Base-by-base conservation (phyloP, 1,140 invertebrate genomes). In the Zophobas morio region DNA sequence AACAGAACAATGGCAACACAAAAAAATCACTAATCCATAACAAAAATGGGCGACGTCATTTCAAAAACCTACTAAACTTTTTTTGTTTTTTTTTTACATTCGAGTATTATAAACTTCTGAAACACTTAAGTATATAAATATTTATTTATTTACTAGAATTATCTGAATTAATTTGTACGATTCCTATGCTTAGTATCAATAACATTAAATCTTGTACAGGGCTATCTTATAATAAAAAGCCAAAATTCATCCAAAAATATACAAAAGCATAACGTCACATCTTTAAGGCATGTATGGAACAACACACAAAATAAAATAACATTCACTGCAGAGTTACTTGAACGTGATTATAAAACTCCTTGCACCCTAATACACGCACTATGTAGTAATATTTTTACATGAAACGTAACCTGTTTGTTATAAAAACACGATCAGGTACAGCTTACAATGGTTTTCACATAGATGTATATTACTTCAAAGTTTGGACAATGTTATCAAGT, bases 41-140 rank as follows among this genome's bases (percentile, higher is more conserved):
- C 20, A 20, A 20, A 20, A 20, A 20, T 20, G 20, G 20, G 20
- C 20, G 20, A 20, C 20, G 20, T 20, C 20, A 20, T 20, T 20
- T 20, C 20, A 20, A 20, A 20, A 20, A 20, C 20, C 20, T 20
- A 20, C 20, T 20, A 20, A 20, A 20, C 20, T 20, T 20, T 20
- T 20, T 20, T 20, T 20, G 20, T 20, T 37, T 70, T 37, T 5
- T 2, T 6, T 6, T 32, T 32, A 32, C 40, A 70, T 70, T 46
- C 37, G 20, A 70, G 40, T 37, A 70, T 42, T 20, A 40, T 39
- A 70, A 63, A 33, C 36, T 39, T 36, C 35, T 60, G 56, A 39
- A 70, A 39, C 37, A 70, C 37, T 70, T 36, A 70, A 42, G 20
- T 63, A 37, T 46, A 46, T 70, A 70, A 70, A 70, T 70, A 70